Evolutionary conservation across 1,140 invertebrate species (phyloP), one percentile per base, ranked within the genome.

Genomic region (Ceratina calcarata): DNA sequence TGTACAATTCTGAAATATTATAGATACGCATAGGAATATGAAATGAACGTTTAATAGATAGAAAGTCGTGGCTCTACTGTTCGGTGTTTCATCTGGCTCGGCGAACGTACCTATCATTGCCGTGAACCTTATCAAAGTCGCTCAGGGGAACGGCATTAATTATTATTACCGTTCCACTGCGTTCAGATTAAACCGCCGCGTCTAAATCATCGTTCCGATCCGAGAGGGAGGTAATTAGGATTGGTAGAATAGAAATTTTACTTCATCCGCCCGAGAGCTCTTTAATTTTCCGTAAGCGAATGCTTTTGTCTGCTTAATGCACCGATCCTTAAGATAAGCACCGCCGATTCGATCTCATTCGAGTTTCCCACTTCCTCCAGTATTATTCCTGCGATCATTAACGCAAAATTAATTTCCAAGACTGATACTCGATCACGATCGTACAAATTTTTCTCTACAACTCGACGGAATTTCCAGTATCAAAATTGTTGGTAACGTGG

Each of bases 201-300:
- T 66, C 60, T 79, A 73, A 73, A 73, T 78, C 58, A 66, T 37
- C 22, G 37, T 22, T 45, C 37, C 70, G 49, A 79, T 79, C 32
- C 58, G 45, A 69, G 64, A 57, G 62, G 62, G 66, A 80, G 73
- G 85, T 88, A 86, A 88, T 86, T 81, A 66, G 61, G 45, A 80
- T 32, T 68, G 75, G 53, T 32, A 22, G 49, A 74, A 74, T 64
- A 55, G 37, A 71, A 64, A n/a, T 70, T 49, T 22, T 67, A 74
- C 64, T 67, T 27, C 69, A 66, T 72, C 55, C 57, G 4, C 27
- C 6, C 2, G 1, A 24, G 32, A 24, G 37, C 68, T 71, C 57
- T 51, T 81, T 78, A 84, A 85, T 85, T 85, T 84, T 78, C 84
- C 74, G 60, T 77, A 81, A 64, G 45, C 18, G 72, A 22, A 62